Conservation (phyloP, 2,797 vertebrate genomes). For the Rachycentron canadum region DNA sequence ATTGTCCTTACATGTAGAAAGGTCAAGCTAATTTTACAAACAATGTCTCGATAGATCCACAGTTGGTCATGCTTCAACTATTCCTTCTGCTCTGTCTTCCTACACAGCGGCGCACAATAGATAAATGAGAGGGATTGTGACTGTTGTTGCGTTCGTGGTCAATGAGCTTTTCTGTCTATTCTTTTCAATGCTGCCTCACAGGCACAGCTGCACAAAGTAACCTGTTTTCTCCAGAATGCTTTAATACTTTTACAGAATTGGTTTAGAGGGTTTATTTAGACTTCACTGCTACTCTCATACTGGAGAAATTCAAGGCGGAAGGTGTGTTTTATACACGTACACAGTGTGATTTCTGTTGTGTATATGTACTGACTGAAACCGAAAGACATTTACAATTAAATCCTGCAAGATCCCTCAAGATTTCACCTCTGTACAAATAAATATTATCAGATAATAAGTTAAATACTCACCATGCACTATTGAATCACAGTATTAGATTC, state of each 20-base stretch:
- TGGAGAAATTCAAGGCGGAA: neutral
- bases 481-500: neutral
- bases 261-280: constrained; percentile 16
- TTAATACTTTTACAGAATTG: constrained; percentile 26
- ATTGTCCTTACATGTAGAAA: constrained; percentile 42
- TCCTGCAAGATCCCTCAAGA: neutral
- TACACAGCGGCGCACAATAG: constrained; percentile 45
- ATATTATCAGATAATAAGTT: neutral
- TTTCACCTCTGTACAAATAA: neutral
- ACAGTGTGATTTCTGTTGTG: neutral
- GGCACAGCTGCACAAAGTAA: constrained; percentile 8
- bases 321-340: neutral
- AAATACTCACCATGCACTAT: neutral
- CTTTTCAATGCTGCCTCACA: constrained; percentile 20
- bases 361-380: neutral
- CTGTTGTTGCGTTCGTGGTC: constrained; percentile 24
- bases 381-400: neutral
- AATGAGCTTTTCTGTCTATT: constrained; percentile 2
- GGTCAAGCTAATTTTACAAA: constrained; percentile 62
- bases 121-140: constrained; percentile 42
- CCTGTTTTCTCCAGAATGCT: constrained; percentile 1
- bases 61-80: constrained; percentile 52
- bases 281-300: neutral
- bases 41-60: constrained; percentile 53
- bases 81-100: constrained; percentile 18